Percentiles rank a stretch among this genome's conserved stretches.
phyloP scores from a whole-genome alignment of 1,140 invertebrate species.

The Zaprionus nigranus region DNA sequence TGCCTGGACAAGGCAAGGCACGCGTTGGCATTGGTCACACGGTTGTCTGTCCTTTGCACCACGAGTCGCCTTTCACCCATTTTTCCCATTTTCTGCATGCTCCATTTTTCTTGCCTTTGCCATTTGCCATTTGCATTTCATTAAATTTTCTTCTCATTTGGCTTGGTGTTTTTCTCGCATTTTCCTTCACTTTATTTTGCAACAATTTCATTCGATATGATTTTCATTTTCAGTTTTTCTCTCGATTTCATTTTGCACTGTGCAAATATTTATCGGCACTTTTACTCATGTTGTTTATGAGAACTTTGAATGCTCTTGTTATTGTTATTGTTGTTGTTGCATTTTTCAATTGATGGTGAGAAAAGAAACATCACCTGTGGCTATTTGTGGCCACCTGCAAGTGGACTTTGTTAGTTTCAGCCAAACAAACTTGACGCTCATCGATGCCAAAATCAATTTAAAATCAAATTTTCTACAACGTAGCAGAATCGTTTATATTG shows the following conservation, averaged over 20 bases:
- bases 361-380: slow-evolving; percentile 66
- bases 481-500: slow-evolving; percentile 4
- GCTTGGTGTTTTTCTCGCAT: neutral
- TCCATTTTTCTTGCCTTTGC: neutral
- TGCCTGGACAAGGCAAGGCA: slow-evolving; percentile 12
- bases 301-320: slow-evolving; percentile 3
- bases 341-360: slow-evolving; percentile 10
- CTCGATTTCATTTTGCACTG: slow-evolving; percentile 56
- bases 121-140: slow-evolving; percentile 43
- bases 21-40: neutral
- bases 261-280: slow-evolving; percentile 68
- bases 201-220: slow-evolving; percentile 46
- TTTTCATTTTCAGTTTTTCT: slow-evolving; percentile 40
- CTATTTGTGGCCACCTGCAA: slow-evolving; percentile 62
- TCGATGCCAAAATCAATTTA: slow-evolving; percentile 74
- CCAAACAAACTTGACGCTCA: slow-evolving; percentile 60
- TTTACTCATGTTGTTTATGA: slow-evolving; percentile 45
- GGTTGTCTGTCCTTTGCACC: slow-evolving; percentile 3
- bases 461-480: slow-evolving; percentile 73
- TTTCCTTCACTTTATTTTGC: slow-evolving; percentile 14
- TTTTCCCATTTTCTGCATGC: neutral
- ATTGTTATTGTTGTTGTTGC: slow-evolving; percentile 10
- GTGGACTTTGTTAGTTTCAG: slow-evolving; percentile 68
- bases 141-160: slow-evolving; percentile 15
- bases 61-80: neutral